phyloP scores from a whole-genome alignment of 2,113 vertebrate species.

The Cebidichthys violaceus region DNA sequence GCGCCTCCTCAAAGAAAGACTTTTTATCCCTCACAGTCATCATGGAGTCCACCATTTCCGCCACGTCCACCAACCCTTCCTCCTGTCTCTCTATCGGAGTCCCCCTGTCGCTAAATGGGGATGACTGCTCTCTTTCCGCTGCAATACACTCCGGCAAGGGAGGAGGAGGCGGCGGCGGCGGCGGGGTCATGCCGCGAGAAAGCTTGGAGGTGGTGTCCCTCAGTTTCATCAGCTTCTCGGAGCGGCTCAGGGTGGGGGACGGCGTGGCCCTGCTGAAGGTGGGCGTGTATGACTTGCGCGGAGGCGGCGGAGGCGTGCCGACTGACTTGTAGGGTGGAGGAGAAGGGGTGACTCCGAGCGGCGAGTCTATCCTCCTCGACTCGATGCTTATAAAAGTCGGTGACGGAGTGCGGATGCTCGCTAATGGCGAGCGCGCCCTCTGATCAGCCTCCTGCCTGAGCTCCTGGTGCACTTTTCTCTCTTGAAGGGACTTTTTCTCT shows the following conservation, averaged over 20 bases:
- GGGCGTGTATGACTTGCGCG: conserved; percentile 75
- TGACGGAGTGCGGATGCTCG: conserved; percentile 87
- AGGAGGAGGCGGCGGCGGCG: no score
- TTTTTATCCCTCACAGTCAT: conserved; percentile 84
- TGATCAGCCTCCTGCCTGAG: conserved; percentile 68
- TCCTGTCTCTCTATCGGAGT: conserved; percentile 77
- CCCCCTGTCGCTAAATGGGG: conserved; percentile 81
- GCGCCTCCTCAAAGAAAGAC: conserved; percentile 86
- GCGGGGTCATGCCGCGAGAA: conserved; percentile 73
- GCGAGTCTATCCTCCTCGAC: conserved; percentile 84
- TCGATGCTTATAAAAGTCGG: conserved; percentile 94
- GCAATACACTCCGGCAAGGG: conserved; percentile 69
- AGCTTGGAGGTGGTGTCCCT: conserved; percentile 87
- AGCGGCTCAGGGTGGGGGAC: conserved; percentile 85
- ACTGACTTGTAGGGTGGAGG: conserved; percentile 80
- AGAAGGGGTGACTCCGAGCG: conserved; percentile 79
- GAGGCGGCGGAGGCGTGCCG: conserved; percentile 80
- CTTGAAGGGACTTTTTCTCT: conserved; percentile 72
- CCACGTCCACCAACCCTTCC: conserved; percentile 63
- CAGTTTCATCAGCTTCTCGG: conserved; percentile 89
- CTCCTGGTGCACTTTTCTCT: conserved; percentile 66
- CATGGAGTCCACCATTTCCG: conserved; percentile 80
- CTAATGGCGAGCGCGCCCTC: conserved; percentile 79
- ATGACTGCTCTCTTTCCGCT: conserved; percentile 81
- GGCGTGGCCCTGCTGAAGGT: conserved; percentile 76